A percentile compares a stretch with the other conserved stretches of the same genome.
These are phyloP conservation scores for Mythimna impura DNA, from an alignment of 2,888 invertebrate species.

Conservation along the genomic window DNA sequence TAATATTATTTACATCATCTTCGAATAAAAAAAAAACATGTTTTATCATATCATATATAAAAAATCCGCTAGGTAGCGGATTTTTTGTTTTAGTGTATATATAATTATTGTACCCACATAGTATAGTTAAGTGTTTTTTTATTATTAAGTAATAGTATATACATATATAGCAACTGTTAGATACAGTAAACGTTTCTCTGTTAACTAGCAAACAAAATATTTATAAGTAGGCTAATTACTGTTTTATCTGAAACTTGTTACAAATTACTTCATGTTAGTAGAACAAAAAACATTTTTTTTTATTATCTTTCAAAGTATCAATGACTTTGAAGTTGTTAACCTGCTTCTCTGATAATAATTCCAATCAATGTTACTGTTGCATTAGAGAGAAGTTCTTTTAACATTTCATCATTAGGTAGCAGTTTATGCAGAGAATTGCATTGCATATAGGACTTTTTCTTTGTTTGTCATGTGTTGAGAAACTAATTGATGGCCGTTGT, in stretches of 20 bases:
- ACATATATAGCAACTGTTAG: no score
- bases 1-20: neutral
- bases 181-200: conserved; percentile 1
- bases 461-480: neutral
- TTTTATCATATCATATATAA: no score
- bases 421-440: neutral
- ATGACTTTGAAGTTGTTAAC: conserved; percentile 48
- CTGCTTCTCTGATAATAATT: conserved; percentile 37
- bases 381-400: conserved; percentile 9
- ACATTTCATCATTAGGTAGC: conserved; percentile 7
- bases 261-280: conserved; percentile 29
- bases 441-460: neutral
- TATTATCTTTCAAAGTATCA: conserved; percentile 44
- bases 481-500: neutral
- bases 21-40: neutral
- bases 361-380: conserved; percentile 18
- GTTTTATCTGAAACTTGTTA: conserved; percentile 33
- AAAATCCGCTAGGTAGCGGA: conserved; percentile 12
- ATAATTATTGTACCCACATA: no score
- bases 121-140: no score
- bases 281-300: conserved; percentile 31
- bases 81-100: neutral
- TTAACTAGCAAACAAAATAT: conserved; percentile 13
- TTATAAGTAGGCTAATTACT: conserved; percentile 30
- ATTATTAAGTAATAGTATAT: no score